Conservation (phyloP, 2,888 invertebrate genomes). For the Hydriomena furcata region DNA sequence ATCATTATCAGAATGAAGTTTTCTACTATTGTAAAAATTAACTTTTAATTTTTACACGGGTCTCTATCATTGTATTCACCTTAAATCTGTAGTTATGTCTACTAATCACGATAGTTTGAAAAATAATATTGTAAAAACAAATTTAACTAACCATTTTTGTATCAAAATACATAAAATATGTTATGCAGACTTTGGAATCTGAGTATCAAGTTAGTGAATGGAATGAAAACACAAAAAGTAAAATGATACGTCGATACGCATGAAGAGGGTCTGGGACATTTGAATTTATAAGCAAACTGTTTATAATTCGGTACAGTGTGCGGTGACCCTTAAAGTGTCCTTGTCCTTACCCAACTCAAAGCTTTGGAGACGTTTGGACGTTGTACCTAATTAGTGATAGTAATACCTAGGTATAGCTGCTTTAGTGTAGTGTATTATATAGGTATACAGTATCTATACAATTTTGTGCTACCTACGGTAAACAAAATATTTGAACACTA, state of each 20-base stretch:
- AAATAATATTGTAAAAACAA: too few relatives aligned
- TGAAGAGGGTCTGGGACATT: constrained; percentile 36
- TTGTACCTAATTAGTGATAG: constrained; percentile 55
- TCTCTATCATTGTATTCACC: too few relatives aligned
- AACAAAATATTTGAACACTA: too few relatives aligned
- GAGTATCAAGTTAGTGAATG: constrained; percentile 11
- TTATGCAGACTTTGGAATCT: not conserved
- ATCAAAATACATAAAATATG: too few relatives aligned
- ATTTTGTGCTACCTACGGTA: not conserved
- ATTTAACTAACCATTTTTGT: too few relatives aligned
- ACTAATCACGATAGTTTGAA: too few relatives aligned
- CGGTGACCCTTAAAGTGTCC: constrained; percentile 50
- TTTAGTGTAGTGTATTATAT: not conserved
- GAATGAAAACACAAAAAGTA: constrained; percentile 20
- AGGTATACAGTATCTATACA: too few relatives aligned
- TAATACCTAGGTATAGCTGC: constrained; percentile 31
- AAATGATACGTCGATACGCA: constrained; percentile 33
- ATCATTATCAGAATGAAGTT: too few relatives aligned
- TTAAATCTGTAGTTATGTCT: too few relatives aligned
- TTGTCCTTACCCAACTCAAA: constrained; percentile 61
- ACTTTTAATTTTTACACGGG: too few relatives aligned
- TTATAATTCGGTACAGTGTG: constrained; percentile 42
- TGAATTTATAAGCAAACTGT: constrained; percentile 39
- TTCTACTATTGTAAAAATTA: too few relatives aligned
- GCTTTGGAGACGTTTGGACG: constrained; percentile 50